phyloP scores from a whole-genome alignment of 2,888 invertebrate genomes.

The Pseudococcus viburni region DNA sequence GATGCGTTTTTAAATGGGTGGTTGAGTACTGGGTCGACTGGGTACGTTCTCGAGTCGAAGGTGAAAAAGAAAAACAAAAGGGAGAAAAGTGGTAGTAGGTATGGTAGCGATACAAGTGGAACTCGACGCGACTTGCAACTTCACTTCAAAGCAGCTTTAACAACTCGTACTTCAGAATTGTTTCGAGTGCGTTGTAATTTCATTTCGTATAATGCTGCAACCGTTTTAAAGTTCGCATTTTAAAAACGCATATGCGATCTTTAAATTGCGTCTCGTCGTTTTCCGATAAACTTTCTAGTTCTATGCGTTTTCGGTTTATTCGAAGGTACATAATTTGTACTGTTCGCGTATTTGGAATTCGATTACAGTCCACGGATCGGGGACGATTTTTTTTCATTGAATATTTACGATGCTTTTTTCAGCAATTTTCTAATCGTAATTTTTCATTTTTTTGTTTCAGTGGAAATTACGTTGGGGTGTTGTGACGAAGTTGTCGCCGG shows the following conservation, averaged over 20 bases:
- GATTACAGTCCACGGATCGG: no score
- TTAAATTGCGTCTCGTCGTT: background rate
- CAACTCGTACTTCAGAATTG: constrained; percentile 26
- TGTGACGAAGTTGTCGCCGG: constrained; percentile 90
- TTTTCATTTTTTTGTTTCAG: constrained; percentile 77
- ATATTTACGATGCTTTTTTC: background rate
- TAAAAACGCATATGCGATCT: background rate
- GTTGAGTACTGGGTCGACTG: no score
- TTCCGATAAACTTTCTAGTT: background rate
- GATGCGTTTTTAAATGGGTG: background rate
- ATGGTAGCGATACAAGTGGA: background rate
- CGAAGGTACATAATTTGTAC: no score
- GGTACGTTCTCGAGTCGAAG: background rate
- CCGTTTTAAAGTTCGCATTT: background rate
- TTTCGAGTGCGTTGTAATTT: constrained; percentile 36
- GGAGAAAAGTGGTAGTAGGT: background rate
- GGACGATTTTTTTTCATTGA: no score
- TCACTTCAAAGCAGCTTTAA: constrained; percentile 2
- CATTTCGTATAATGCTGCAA: background rate
- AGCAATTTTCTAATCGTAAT: background rate
- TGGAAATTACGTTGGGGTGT: constrained; percentile 94
- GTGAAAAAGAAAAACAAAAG: background rate
- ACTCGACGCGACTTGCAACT: background rate
- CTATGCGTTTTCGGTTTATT: no score
- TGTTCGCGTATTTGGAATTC: no score